phyloP scores from a whole-genome alignment of 2,888 invertebrate species.

The Stramonita haemastoma region DNA sequence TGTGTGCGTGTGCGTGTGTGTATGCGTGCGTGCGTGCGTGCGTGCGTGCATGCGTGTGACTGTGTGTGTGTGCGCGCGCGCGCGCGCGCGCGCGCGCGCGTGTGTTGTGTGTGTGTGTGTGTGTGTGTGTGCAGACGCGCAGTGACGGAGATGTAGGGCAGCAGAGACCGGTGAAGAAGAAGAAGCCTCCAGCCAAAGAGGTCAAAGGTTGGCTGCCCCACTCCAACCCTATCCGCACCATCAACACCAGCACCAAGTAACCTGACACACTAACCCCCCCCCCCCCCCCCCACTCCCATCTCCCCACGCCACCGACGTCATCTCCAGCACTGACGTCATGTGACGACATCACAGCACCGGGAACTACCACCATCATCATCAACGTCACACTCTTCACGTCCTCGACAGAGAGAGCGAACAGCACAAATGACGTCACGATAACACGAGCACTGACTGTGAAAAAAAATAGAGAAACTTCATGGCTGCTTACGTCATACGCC shows the following conservation, averaged over 20 bases:
- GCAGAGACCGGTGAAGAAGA: neutral
- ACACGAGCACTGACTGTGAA: too few species aligned
- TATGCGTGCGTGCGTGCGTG: neutral
- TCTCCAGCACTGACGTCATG: neutral
- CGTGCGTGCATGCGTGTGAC: neutral
- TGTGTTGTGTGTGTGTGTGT: slow-evolving; percentile 8
- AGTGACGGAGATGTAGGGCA: neutral
- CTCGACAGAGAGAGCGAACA: too few species aligned
- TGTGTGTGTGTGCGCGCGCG: neutral
- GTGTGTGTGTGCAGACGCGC: neutral
- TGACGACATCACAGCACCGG: neutral
- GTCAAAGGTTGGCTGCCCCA: slow-evolving; percentile 38
- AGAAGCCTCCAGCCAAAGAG: slow-evolving; percentile 31
- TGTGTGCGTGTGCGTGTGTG: neutral
- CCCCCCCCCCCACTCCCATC: too few species aligned
- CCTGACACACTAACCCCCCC: neutral
- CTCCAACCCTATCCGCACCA: slow-evolving; percentile 14
- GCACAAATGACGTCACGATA: too few species aligned
- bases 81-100: neutral
- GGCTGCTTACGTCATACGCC: neutral
- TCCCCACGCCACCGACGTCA: neutral
- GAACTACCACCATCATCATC: neutral
- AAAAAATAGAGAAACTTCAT: too few species aligned
- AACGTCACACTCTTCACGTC: neutral
- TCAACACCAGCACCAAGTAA: slow-evolving; percentile 45